These are phyloP conservation scores for Cheilosia scutellata DNA, from an alignment of 2,888 invertebrate species.

Conservation along the genomic window DNA sequence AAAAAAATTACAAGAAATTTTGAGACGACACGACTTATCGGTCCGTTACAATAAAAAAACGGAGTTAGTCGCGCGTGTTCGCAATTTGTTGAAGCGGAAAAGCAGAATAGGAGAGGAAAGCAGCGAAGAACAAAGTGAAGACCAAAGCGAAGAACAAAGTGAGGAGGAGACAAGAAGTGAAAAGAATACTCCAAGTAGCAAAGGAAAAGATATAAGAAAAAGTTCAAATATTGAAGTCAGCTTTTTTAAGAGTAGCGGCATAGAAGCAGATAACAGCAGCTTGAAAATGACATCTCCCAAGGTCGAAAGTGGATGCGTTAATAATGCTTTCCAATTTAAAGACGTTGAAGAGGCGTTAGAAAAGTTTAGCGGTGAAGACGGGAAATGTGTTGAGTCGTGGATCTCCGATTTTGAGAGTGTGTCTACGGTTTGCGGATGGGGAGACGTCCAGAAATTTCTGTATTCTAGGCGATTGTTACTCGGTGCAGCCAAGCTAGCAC, in stretches of 20 bases:
- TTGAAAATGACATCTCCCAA: background rate
- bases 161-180: background rate
- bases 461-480: no score
- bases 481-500: conserved; percentile 38
- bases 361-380: conserved; percentile 41
- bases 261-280: no score
- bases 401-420: conserved; percentile 46
- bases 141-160: no score
- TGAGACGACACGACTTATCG: conserved; percentile 22
- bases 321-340: conserved; percentile 21
- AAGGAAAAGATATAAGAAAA: conserved; percentile 17
- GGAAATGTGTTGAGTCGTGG: conserved; percentile 43
- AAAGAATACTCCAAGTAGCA: background rate
- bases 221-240: background rate
- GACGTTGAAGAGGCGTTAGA: conserved; percentile 52
- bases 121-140: conserved; percentile 25
- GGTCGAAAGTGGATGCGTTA: conserved; percentile 4
- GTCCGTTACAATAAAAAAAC: conserved; percentile 4
- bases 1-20: conserved; percentile 30
- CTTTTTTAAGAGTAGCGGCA: no score
- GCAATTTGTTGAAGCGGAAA: conserved; percentile 24
- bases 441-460: conserved; percentile 47
- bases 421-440: conserved; percentile 41
- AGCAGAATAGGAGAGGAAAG: conserved; percentile 1
- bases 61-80: conserved; percentile 13